Base-by-base conservation (phyloP, 2,113 vertebrate species). In the Lasiurus borealis region DNA sequence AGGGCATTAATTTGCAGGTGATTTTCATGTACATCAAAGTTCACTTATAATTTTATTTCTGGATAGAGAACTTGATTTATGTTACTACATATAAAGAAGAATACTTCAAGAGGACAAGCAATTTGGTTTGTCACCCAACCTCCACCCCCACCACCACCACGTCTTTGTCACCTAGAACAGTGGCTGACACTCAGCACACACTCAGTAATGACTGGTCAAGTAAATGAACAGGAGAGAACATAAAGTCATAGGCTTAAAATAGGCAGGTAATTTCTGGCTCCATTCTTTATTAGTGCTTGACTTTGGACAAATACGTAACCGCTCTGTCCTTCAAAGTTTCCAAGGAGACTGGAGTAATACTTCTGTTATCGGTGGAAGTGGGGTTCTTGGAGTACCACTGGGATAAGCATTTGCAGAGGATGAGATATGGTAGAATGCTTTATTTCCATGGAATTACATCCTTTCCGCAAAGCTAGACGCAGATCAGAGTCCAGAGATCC, bases 161-260 rank as follows among this genome's bases (percentile, higher is more conserved):
- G 25, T 64, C 31, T 23, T 77, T 13, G n/a, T 50, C 44, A 85
- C n/a, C 40, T 69, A 73, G 72, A 90, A 25, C 0, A 64, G 16
- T 14, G 8, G n/a, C n/a, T 76, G 68, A 62, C 59, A 64, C 40
- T 72, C 27, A 90, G n/a, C 46, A 40, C 54, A 46, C 9, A 76
- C 21, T 82, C 69, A 68, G n/a, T 90, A 75, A 90, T 81, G 52
- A 15, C 54, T 76, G 44, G 5, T 81, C 72, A 86, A 64, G 27
- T 11, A 50, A n/a, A 48, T 25, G 8, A 91, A 85, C 16, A 48
- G 15, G 64, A 90, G 76, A 88, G 23, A 92, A 27, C 27, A 52
- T 85, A 66, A 90, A 54, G 40, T 90, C 64, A 88, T 72, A 84
- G 31, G 31, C 31, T 91, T 81, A 75, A 90, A 50, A 75, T 2